These are phyloP conservation scores for Cosmia pyralina DNA, from an alignment of 2,888 invertebrate species.

Conservation along the genomic window DNA sequence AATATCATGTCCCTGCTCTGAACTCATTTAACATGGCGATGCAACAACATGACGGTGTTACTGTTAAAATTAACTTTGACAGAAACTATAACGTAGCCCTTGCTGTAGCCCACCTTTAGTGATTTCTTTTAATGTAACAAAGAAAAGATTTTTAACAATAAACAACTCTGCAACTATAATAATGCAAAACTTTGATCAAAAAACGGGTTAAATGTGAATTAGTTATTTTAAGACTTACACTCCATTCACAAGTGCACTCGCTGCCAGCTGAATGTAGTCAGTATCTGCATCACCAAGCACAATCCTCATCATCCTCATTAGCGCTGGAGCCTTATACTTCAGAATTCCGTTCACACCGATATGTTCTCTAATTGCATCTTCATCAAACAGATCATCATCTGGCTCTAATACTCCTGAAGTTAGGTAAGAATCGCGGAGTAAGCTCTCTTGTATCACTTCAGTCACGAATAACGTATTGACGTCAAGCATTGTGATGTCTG, in stretches of 20 bases:
- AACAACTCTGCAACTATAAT: background rate
- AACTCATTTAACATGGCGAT: no score
- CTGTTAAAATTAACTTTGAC: no score
- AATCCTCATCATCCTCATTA: conserved; percentile 78
- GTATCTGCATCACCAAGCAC: conserved; percentile 70
- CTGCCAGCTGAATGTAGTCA: conserved; percentile 77
- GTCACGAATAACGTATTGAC: conserved; percentile 80
- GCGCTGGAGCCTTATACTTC: conserved; percentile 81
- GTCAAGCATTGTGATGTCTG: conserved; percentile 74
- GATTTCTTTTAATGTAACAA: background rate
- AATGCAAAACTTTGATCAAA: background rate
- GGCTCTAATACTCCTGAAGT: conserved; percentile 70
- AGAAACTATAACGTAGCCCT: no score
- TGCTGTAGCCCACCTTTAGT: no score
- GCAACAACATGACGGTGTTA: no score
- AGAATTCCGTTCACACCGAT: conserved; percentile 70
- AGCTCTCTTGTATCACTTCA: conserved; percentile 83
- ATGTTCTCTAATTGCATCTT: conserved; percentile 74
- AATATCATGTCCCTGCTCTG: no score
- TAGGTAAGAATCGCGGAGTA: conserved; percentile 76
- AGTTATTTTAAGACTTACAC: conserved; percentile 66
- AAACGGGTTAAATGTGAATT: background rate
- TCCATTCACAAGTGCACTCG: conserved; percentile 71
- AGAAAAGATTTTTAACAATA: background rate
- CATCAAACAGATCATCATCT: conserved; percentile 70